Evolutionary conservation across 2,113 vertebrate genomes (phyloP).

Genomic region (Clinocottus analis): DNA sequence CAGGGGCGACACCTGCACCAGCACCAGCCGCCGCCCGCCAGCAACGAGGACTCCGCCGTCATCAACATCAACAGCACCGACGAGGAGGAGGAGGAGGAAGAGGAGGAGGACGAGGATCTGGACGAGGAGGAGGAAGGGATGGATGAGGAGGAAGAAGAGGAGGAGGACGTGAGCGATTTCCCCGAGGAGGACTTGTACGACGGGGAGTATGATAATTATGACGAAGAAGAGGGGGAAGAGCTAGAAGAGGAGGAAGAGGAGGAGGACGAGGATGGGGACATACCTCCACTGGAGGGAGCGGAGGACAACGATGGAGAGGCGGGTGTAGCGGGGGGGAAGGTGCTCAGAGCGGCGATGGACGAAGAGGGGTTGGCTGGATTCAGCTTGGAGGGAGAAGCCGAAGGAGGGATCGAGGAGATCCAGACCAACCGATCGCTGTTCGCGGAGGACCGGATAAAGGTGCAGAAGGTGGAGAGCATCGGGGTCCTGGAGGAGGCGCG

Average conservation of each 20-base stretch:
- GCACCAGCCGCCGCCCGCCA: conserved; percentile 58
- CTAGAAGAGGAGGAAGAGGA: conserved; percentile 58
- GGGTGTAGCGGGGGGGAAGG: conserved; percentile 63
- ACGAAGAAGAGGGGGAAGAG: conserved; percentile 73
- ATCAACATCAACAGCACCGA: conserved; percentile 94
- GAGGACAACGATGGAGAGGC: conserved; percentile 69
- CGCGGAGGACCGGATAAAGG: conserved; percentile 62
- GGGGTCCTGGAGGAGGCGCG: conserved; percentile 73
- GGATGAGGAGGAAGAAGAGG: conserved; percentile 86
- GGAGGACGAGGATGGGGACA: conserved; percentile 74
- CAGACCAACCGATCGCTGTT: conserved; percentile 71
- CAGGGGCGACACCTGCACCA: conserved; percentile 64
- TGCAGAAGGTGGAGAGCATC: conserved; percentile 79
- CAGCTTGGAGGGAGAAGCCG: conserved; percentile 69
- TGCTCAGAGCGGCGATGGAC: conserved; percentile 47
- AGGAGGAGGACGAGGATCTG: conserved; percentile 84
- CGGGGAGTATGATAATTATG: conserved; percentile 74
- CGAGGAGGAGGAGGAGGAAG: conserved; percentile 88
- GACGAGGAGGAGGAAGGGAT: conserved; percentile 82
- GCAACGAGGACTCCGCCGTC: conserved; percentile 85
- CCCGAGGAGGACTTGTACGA: conserved; percentile 75
- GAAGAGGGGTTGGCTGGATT: conserved; percentile 49
- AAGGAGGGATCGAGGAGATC: conserved; percentile 81
- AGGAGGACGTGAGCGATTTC: conserved; percentile 85
- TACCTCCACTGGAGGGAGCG: conserved; percentile 72